Base-by-base conservation (phyloP, 1,140 invertebrate species). In the Rhagoletis zephyria region DNA sequence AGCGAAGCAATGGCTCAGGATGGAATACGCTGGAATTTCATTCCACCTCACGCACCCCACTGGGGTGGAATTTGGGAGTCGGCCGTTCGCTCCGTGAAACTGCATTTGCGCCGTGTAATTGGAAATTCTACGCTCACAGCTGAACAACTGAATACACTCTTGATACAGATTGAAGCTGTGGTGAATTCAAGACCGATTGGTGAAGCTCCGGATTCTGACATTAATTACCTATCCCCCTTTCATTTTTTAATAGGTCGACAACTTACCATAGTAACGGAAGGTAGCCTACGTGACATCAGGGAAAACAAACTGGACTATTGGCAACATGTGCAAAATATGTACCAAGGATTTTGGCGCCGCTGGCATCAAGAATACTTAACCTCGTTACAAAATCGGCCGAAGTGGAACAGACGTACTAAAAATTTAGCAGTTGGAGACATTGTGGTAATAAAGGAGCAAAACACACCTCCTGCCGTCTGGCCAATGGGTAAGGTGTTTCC, bases 361-460 rank as follows among this genome's bases (percentile, higher is more conserved):
- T 91, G 89, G 89, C 85, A 86, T n/a, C 60, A 45, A 6, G 90
- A 30, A 30, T 30, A 30, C 30, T 30, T 30, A 91, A 88, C 63
- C 42, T 70, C 85, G 40, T 63, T 90, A 30, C 89, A 89, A 77
- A 65, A 89, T 7, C 59, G 89, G 14, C 19, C 60, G 2, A 91
- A 91, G 64, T 90, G 90, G 90, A 4, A 9, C 42, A 70, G 7
- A 48, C 86, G 61, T 19, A 87, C 88, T 30, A 30, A 60, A 9
- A 89, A 90, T 61, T 93, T 30, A 30, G 30, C 30, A 30, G 30
- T 30, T 30, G 30, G 30, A 30, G 30, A 30, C 30, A 30, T 30
- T 7, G 93, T 93, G 16, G 30, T 93, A 1, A n/a, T 93, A 1
- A 91, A 91, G 63, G 90, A 93, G 14, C 89, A 91, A 14, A 89